Evolutionary conservation across 2,113 vertebrate genomes (phyloP).

Genomic region (Benitochromis conjunctus): DNA sequence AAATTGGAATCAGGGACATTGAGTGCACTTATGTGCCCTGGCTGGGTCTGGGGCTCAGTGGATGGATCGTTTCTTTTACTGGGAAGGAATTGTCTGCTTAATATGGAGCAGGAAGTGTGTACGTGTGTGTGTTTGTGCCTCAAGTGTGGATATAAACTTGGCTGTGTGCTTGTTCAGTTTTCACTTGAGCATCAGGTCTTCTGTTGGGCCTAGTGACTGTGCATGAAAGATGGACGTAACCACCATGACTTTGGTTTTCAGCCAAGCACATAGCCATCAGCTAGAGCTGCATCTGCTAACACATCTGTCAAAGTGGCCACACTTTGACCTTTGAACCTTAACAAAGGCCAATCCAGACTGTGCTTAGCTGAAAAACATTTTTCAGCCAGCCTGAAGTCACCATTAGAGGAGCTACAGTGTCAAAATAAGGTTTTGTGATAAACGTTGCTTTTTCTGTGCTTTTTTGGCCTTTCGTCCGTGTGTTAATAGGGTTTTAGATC

Average conservation of each 20-base stretch:
- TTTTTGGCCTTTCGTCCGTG: background rate
- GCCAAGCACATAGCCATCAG: background rate
- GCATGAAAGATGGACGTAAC: background rate
- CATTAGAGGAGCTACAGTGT: background rate
- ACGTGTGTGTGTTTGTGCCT: background rate
- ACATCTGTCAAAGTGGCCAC: background rate
- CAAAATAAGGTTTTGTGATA: background rate
- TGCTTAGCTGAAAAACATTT: background rate
- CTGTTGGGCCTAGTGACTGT: background rate
- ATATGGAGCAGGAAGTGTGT: background rate
- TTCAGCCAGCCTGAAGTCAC: background rate
- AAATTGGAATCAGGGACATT: slow-evolving; percentile 35
- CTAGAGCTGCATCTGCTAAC: background rate
- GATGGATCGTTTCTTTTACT: slow-evolving; percentile 31
- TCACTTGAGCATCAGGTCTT: background rate
- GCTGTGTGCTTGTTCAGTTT: background rate
- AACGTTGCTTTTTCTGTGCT: background rate
- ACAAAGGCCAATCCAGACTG: background rate
- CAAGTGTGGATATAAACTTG: background rate
- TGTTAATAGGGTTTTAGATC: background rate
- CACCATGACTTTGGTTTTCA: background rate
- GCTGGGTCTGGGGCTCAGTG: slow-evolving; percentile 6
- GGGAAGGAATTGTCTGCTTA: slow-evolving; percentile 2
- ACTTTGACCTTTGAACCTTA: background rate
- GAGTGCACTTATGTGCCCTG: slow-evolving; percentile 8